Evolutionary conservation across 2,888 invertebrate species (phyloP).

Genomic region (Trichogramma evanescens): DNA sequence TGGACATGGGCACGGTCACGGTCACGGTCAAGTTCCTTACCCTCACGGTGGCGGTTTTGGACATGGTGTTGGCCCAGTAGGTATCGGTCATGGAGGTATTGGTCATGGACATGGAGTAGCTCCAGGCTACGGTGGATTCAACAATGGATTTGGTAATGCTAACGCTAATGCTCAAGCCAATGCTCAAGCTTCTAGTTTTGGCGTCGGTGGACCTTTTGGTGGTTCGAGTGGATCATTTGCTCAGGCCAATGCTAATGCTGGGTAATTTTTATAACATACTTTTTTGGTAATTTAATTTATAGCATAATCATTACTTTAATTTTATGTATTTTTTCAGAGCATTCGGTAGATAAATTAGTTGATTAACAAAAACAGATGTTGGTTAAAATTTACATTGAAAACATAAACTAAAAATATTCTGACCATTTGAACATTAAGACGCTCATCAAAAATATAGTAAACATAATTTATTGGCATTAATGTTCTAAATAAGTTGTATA

Average conservation of each 20-base stretch:
- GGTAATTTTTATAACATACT: background rate
- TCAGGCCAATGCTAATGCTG: conserved; percentile 3
- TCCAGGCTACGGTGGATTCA: too few species aligned
- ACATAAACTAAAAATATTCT: too few species aligned
- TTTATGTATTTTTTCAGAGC: background rate
- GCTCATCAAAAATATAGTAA: too few species aligned
- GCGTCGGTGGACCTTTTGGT: background rate
- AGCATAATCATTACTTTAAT: background rate
- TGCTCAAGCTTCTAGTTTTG: background rate
- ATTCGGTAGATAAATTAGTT: conserved; percentile 1
- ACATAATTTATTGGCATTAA: too few species aligned
- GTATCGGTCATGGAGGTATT: background rate
- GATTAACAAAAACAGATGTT: background rate
- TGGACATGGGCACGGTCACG: conserved; percentile 2
- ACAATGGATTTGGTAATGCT: background rate
- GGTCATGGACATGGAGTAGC: too few species aligned
- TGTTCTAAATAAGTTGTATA: too few species aligned
- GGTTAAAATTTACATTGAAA: too few species aligned
- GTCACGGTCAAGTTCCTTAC: background rate
- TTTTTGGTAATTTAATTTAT: background rate
- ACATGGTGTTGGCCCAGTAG: background rate
- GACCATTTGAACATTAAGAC: too few species aligned
- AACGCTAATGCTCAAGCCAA: background rate
- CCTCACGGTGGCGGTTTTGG: background rate
- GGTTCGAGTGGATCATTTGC: conserved; percentile 21